Evolutionary conservation across 2,888 invertebrate species (phyloP), one percentile per base, ranked within the genome.

Genomic region (Bombylius major): DNA sequence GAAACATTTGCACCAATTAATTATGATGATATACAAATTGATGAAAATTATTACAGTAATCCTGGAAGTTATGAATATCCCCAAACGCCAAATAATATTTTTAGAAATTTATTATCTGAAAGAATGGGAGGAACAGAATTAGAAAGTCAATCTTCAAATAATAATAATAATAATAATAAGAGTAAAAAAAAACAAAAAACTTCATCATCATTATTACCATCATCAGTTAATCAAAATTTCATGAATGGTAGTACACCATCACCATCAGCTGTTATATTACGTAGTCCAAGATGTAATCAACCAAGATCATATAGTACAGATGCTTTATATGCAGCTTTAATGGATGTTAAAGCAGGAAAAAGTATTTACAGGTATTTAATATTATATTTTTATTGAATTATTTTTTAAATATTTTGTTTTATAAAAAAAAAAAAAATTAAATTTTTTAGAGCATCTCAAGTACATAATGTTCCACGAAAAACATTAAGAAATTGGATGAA

Each of bases 401-500:
- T 50, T 49, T 31, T 50, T 49, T 31, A 39, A 39, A 39, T 11
- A 9, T 39, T 11, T 39, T 39, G 7, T 39, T 7, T 39, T n/a
- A n/a, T 44, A 12, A 44, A 11, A 13, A 44, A 2, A 5, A 13
- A 44, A 44, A 44, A 44, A 13, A n/a, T 12, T 42, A 42, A 42
- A 11, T 42, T 42, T 36, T 53, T 0, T 70, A 80, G 81, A 62
- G 80, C 81, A 56, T 80, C 81, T 1, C 80, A 79, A 65, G 78
- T 79, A 0, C 79, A 79, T 67, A 78, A 78, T 62, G 79, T 81
- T 1, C 81, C 81, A 0, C 70, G 81, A 23, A 81, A 81, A 56
- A 81, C 81, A 0, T 71, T 81, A 1, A 74, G 81, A 5, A 81
- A 81, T 68, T 81, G 81, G 79, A 81, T 81, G 81, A 81, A 81